These are phyloP conservation scores for Physocephala rufipes DNA, from an alignment of 2,888 invertebrate genomes.

Conservation along the genomic window DNA sequence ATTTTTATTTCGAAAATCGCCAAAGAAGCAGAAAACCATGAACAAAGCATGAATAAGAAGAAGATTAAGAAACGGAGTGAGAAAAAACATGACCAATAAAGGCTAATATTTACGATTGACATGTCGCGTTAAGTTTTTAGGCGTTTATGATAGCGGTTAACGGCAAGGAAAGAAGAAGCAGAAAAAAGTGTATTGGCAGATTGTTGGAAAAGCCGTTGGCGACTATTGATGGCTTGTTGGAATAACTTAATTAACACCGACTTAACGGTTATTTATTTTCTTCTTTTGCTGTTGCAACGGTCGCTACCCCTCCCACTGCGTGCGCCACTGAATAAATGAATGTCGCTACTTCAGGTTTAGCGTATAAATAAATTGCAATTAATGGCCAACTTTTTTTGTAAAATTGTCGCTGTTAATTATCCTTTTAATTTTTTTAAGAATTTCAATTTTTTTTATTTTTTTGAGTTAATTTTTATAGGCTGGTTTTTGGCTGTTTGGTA, in stretches of 20 bases:
- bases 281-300: neutral
- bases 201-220: neutral
- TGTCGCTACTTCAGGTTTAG: too few relatives aligned
- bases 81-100: neutral
- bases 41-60: neutral
- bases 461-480: conserved; percentile 6
- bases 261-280: neutral
- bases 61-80: neutral
- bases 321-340: too few relatives aligned
- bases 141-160: neutral
- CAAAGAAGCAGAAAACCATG: neutral
- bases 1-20: too few relatives aligned
- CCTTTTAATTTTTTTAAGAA: neutral
- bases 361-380: conserved; percentile 32
- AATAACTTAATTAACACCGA: conserved; percentile 26
- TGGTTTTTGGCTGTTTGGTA: neutral
- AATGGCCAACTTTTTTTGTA: conserved; percentile 17
- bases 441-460: neutral
- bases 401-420: neutral
- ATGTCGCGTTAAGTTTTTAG: conserved; percentile 17
- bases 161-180: neutral
- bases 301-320: neutral
- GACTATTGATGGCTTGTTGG: neutral
- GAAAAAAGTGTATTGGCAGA: neutral
- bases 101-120: conserved; percentile 20